These are phyloP conservation scores for Pelodytes ibericus DNA, from an alignment of 2,797 vertebrate genomes.

Conservation along the genomic window DNA sequence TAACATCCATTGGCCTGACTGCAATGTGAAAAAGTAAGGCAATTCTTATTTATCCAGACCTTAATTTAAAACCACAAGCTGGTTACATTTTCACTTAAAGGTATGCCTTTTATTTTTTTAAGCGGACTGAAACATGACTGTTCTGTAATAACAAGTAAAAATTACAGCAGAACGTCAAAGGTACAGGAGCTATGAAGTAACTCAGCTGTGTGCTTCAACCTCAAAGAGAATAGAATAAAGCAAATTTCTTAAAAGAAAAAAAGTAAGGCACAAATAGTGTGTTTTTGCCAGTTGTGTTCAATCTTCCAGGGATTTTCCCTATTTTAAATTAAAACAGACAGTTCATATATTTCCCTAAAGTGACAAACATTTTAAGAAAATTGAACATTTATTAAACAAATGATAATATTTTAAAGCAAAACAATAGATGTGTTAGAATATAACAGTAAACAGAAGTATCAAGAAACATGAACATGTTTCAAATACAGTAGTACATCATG, in stretches of 20 bases:
- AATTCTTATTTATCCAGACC: background rate
- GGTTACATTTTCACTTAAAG: background rate
- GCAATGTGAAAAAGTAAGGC: background rate
- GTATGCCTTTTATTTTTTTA: constrained; percentile 18
- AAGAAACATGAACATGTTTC: no score
- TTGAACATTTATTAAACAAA: no score
- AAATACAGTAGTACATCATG: no score
- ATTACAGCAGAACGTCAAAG: constrained; percentile 12
- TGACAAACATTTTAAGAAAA: no score
- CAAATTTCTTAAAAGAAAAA: constrained; percentile 5
- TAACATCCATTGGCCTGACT: background rate
- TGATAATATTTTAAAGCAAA: no score
- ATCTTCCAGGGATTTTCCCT: no score
- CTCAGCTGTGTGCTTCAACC: background rate
- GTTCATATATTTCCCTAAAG: no score
- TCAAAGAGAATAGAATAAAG: constrained; percentile 11
- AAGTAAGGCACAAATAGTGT: background rate
- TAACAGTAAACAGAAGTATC: no score
- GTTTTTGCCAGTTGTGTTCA: background rate
- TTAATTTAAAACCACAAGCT: constrained; percentile 11
- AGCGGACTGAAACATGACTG: constrained; percentile 9
- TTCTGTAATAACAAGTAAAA: constrained; percentile 13
- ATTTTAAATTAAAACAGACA: no score
- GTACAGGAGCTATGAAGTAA: constrained; percentile 13
- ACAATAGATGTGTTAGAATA: no score